A percentile compares a stretch with the other conserved stretches of the same genome.
These are phyloP conservation scores for Naso thynnoides DNA, from an alignment of 2,797 vertebrate genomes.

Conservation along the genomic window DNA sequence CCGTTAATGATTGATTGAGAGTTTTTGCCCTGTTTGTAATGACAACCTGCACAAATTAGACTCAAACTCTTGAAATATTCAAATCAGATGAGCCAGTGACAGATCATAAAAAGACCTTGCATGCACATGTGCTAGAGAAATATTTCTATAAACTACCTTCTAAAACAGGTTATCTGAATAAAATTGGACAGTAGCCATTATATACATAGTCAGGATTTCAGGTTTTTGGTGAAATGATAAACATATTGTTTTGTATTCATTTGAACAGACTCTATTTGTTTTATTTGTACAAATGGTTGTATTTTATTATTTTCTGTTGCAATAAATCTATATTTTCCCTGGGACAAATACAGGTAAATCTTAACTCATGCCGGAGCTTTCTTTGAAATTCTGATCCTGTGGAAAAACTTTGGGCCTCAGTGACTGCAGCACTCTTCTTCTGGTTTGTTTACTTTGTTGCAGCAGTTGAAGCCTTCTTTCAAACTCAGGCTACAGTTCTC, in stretches of 20 bases:
- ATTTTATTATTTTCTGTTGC: slow-evolving; percentile 13
- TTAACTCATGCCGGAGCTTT: slow-evolving; percentile 22
- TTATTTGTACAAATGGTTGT: neutral
- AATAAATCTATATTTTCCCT: slow-evolving; percentile 22
- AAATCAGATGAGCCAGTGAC: slow-evolving; percentile 8
- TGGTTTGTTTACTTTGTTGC: too few species aligned
- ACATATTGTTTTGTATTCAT: neutral
- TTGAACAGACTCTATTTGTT: slow-evolving; percentile 6
- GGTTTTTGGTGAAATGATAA: neutral
- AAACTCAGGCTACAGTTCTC: too few species aligned
- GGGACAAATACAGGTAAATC: slow-evolving; percentile 26
- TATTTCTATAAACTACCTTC: neutral
- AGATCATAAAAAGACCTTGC: slow-evolving; percentile 11
- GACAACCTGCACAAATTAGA: slow-evolving; percentile 9
- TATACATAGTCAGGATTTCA: neutral
- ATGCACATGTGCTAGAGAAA: slow-evolving; percentile 6
- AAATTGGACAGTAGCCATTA: neutral
- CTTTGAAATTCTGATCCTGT: slow-evolving; percentile 37
- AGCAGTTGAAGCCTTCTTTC: too few species aligned
- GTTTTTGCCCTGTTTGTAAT: slow-evolving; percentile 26
- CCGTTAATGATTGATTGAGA: slow-evolving; percentile 25
- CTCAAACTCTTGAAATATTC: slow-evolving; percentile 18
- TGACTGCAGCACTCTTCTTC: neutral
- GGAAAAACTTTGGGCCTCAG: slow-evolving; percentile 30
- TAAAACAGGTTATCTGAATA: neutral